Base-by-base conservation (phyloP, 2,888 invertebrate species). In the Antitype chi region DNA sequence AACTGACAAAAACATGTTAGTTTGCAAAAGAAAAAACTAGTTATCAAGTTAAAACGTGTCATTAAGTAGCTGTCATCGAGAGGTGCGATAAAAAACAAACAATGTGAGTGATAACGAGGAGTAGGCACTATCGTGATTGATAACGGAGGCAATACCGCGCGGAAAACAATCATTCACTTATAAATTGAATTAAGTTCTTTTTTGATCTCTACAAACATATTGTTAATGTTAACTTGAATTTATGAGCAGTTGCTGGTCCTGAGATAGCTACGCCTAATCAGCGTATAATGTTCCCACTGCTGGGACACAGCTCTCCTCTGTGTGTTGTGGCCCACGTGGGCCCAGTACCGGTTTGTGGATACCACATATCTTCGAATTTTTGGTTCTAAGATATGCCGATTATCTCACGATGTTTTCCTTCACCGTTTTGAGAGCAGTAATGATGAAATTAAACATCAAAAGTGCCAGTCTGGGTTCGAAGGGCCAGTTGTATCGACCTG, bases 121-220 rank as follows among this genome's bases (percentile, higher is more conserved):
- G 52, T 74, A 60, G 20, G 49, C 13, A 64, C 55, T 81, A 60
- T 69, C 62, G 38, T 79, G 69, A 72, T 79, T 82, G 75, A 79
- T 81, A 81, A 78, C 52, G 7, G 52, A 59, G 60, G 32, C 38
- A n/a, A 52, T 67, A 67, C 60, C 47, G 25, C 9, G 20, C 28
- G 7, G 25, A 72, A 43, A 53, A 66, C 15, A 69, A 70, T 20
- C 43, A 70, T 67, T 52, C 32, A 67, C 25, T 47, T 13, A 64
- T 49, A 38, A 32, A 80, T 68, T 70, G 52, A 80, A 66, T 59
- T 55, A 64, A 55, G n/a, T 25, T 4, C n/a, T 15, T 53, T 68
- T 53, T 59, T 25, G 25, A 55, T 68, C 25, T 62, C 23, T 25
- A 11, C 7, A 2, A 9, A 38, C 23, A 59, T 55, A 7, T 43